Base-by-base conservation (phyloP, 1,140 invertebrate species). In the Argopecten irradians region DNA sequence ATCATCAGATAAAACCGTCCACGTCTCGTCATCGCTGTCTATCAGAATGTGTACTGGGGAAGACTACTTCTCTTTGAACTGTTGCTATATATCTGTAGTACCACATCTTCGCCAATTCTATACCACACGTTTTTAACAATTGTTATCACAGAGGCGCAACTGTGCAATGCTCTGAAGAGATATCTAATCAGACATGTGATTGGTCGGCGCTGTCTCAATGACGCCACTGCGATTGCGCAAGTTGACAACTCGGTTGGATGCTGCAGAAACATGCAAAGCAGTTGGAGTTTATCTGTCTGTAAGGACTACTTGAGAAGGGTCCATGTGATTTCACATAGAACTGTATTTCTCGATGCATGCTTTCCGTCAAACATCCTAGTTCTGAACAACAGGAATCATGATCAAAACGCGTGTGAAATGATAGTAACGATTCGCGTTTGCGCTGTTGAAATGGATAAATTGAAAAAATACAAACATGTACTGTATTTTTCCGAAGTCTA, bases 181-280 rank as follows among this genome's bases (percentile, higher is more conserved):
- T 71, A 71, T 28, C 8, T 71, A 71, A 71, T 71, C 55, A 28
- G 5, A 1, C n/a, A 28, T 11, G 55, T 71, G 55, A 71, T 71
- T 71, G 55, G 55, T 8, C 55, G n/a, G 55, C 28, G 55, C 55
- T 71, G 55, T 71, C 55, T 71, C 16, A n/a, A 28, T 71, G 55
- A 71, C 55, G 55, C 55, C 55, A 71, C n/a, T 71, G 55, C 55
- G 55, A 71, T n/a, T 71, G 55, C 55, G 55, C n/a, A n/a, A 55
- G 55, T 71, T 71, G 55, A 71, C 55, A 71, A 71, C 55, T 71
- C 55, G 28, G 55, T 71, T 22, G 55, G 55, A 71, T n/a, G 55
- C 55, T n/a, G n/a, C 55, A 71, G 55, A 28, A 71, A 71, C 55
- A 71, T 71, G 55, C 55, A n/a, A n/a, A 71, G n/a, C n/a, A 7